phyloP scores from a whole-genome alignment of 2,888 invertebrate species.

The Ennomos fuscantarius region DNA sequence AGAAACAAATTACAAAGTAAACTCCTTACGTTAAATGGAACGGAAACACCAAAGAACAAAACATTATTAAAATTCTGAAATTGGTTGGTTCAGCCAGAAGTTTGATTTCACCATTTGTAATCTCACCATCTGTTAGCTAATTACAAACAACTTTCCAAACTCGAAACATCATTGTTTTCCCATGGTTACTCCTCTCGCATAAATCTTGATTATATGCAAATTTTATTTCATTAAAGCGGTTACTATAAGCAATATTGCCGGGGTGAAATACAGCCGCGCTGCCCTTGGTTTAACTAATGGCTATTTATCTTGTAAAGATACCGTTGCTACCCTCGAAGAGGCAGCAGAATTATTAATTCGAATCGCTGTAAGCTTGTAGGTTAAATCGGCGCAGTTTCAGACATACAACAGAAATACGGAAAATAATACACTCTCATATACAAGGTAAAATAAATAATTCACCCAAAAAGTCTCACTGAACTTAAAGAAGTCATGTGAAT shows the following conservation, averaged over 20 bases:
- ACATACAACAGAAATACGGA: no score
- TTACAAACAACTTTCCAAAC: conserved; percentile 55
- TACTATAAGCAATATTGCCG: conserved; percentile 77
- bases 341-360: conserved; percentile 70
- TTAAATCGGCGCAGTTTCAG: no score
- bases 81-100: not conserved
- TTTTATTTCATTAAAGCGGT: conserved; percentile 84
- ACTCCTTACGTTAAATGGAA: no score
- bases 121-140: conserved; percentile 39
- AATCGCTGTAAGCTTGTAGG: conserved; percentile 21
- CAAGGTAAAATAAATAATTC: no score
- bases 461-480: no score
- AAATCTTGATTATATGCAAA: conserved; percentile 84
- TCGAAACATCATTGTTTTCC: conserved; percentile 73
- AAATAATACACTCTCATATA: no score
- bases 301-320: conserved; percentile 82
- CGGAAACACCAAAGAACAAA: no score
- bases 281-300: conserved; percentile 83
- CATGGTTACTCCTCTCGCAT: conserved; percentile 63
- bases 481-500: no score
- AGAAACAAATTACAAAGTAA: no score
- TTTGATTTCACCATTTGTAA: conserved; percentile 6
- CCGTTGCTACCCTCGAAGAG: conserved; percentile 63
- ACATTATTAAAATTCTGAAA: no score
- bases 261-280: conserved; percentile 75